Evolutionary conservation across 2,797 vertebrate species (phyloP), one percentile per base, ranked within the genome.

Genomic region (Phoebastria nigripes): DNA sequence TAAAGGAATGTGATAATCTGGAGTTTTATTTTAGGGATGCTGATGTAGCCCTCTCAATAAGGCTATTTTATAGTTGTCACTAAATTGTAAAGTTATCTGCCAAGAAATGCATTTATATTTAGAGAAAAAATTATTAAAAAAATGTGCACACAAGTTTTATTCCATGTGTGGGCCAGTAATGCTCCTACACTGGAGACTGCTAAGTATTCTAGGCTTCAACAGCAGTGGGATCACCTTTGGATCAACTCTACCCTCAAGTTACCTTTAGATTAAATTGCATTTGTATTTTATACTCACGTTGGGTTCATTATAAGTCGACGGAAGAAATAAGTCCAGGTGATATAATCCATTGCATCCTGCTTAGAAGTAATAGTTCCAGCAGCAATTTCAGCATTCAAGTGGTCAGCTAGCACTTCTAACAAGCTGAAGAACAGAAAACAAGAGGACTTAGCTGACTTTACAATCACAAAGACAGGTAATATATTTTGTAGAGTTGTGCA

Each of bases 281-380:
- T 87, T 87, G 19, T 87, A 54, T 55, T 95, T 81, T 87, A 28
- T 54, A 79, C 97, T 97, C 95, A 99, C 99, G 99, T 99, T 91
- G 99, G 99, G 97, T 99, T 99, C 99, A 99, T 99, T 96, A 99
- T 98, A 95, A 99, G 99, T 62, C 99, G 98, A 76, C 99, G 98
- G 98, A 99, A 99, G 98, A 99, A 99, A 94, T 99, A 99, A 5
- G 99, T 99, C 99, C 99, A 99, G 80, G 99, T 99, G 96, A 99
- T 99, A 97, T 99, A 99, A 98, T 99, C 99, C 99, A 99, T 99
- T 62, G 99, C 99, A 61, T 99, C 99, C 97, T 99, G 99, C 95
- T 99, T 99, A 93, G 99, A 99, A 59, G 99, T 97, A 97, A 99
- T 98, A 73, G 99, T 99, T 94, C 99, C 99, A 85, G 99, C 99